Evolutionary conservation across 1,140 invertebrate genomes (phyloP).

Genomic region (Anagrus nilaparvatae): DNA sequence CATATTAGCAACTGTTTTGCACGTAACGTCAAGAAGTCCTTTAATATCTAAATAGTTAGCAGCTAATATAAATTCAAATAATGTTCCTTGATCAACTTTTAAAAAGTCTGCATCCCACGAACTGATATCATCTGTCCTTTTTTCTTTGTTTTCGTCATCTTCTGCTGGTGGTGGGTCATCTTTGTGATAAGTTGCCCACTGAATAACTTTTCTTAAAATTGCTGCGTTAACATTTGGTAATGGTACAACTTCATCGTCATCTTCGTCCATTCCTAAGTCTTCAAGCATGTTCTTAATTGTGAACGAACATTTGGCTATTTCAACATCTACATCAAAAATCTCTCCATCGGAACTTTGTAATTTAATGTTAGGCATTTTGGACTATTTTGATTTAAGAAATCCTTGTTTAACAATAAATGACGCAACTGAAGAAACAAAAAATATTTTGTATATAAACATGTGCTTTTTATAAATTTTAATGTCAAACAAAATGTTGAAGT

Average conservation of each 20-base stretch:
- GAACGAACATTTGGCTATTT: slow-evolving; percentile 57
- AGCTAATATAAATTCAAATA: slow-evolving; percentile 91
- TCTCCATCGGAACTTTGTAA: slow-evolving; percentile 56
- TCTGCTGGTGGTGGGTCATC: slow-evolving; percentile 44
- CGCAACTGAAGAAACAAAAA: too few species aligned
- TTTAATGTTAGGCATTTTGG: slow-evolving; percentile 45
- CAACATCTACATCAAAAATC: slow-evolving; percentile 59
- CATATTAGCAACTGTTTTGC: slow-evolving; percentile 99
- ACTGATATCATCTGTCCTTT: slow-evolving; percentile 13
- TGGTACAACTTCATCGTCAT: slow-evolving; percentile 53
- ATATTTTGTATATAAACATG: too few species aligned
- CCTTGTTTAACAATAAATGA: too few species aligned
- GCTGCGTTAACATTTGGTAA: slow-evolving; percentile 61
- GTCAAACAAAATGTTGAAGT: too few species aligned
- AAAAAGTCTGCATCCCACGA: slow-evolving; percentile 67
- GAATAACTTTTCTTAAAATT: slow-evolving; percentile 51
- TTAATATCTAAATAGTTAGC: slow-evolving; percentile 99
- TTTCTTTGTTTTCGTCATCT: slow-evolving; percentile 12
- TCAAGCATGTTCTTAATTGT: slow-evolving; percentile 67
- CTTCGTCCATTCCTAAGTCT: slow-evolving; percentile 51
- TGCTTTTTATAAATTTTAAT: too few species aligned
- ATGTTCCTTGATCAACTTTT: slow-evolving; percentile 84
- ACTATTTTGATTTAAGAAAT: too few species aligned
- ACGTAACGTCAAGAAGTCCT: slow-evolving; percentile 91
- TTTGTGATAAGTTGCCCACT: slow-evolving; percentile 47